Conservation (phyloP, 2,113 vertebrate genomes). For the Geococcyx californianus region DNA sequence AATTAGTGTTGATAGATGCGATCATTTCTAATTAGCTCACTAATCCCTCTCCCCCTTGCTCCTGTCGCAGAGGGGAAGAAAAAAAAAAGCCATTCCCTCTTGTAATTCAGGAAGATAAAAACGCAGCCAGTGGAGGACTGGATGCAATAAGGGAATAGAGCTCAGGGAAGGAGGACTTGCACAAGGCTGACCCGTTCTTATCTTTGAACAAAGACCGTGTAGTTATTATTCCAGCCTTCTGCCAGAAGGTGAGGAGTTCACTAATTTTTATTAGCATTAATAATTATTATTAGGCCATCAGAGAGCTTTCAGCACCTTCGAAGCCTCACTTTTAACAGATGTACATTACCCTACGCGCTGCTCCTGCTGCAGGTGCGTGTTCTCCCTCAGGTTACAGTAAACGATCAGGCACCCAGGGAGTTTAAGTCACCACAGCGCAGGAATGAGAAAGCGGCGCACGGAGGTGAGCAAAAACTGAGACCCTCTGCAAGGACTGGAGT, state of each 20-base stretch:
- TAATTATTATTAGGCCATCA: slow-evolving; percentile 53
- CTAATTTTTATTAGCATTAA: slow-evolving; percentile 51
- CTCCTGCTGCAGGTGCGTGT: not conserved
- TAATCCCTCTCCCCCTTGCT: slow-evolving; percentile 73
- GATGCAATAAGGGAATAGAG: not conserved
- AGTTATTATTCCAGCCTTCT: slow-evolving; percentile 32
- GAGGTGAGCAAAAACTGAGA: not conserved
- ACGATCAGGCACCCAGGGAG: fast-evolving
- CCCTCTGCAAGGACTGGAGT: not conserved
- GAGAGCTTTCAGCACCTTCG: not conserved
- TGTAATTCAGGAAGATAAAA: slow-evolving; percentile 16
- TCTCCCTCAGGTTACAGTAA: not conserved
- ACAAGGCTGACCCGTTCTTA: not conserved
- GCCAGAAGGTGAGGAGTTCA: slow-evolving; percentile 28
- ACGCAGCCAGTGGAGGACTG: not conserved
- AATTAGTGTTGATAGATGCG: slow-evolving; percentile 83
- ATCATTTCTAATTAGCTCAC: slow-evolving; percentile 86
- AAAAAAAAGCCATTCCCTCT: not conserved
- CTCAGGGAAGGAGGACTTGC: not conserved
- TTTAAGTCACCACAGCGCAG: not conserved
- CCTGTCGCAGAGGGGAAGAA: not conserved
- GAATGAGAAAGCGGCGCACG: not conserved
- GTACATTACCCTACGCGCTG: not conserved
- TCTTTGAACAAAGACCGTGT: not conserved
- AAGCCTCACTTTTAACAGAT: not conserved